A percentile compares a stretch with the other conserved stretches of the same genome.
phyloP scores from a whole-genome alignment of 2,888 invertebrate species.

The Lochmaea capreae region DNA sequence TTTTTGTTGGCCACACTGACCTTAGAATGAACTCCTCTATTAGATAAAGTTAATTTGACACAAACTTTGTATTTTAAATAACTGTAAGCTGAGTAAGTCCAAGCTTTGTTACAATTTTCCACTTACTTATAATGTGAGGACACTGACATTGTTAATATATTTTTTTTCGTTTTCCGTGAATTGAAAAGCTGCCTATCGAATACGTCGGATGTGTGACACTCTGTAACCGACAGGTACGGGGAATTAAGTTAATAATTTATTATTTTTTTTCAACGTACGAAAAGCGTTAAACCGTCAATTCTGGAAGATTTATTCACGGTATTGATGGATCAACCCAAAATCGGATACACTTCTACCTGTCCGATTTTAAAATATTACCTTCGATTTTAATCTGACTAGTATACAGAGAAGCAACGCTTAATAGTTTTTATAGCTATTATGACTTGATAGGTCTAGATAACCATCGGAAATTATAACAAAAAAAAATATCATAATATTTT shows the following conservation, averaged over 20 bases:
- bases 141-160: background rate
- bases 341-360: conserved; percentile 19
- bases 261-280: conserved; percentile 18
- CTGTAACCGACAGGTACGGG: background rate
- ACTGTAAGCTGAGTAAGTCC: too few species aligned
- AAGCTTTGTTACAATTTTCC: too few species aligned
- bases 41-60: too few species aligned
- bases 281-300: conserved; percentile 31
- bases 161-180: background rate
- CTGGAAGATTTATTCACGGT: conserved; percentile 27
- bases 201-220: background rate
- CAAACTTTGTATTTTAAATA: too few species aligned
- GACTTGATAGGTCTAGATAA: conserved; percentile 26
- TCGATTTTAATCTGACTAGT: conserved; percentile 26
- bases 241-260: conserved; percentile 27
- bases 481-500: conserved; percentile 27
- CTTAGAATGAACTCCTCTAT: too few species aligned
- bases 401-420: conserved; percentile 17
- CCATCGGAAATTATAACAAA: conserved; percentile 10
- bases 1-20: too few species aligned
- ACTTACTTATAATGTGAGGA: too few species aligned
- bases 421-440: conserved; percentile 26
- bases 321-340: conserved; percentile 31
- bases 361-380: conserved; percentile 30
- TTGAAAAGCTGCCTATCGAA: background rate